Conservation (phyloP, 2,888 invertebrate genomes). For the Drosophila neoperkinsi region DNA sequence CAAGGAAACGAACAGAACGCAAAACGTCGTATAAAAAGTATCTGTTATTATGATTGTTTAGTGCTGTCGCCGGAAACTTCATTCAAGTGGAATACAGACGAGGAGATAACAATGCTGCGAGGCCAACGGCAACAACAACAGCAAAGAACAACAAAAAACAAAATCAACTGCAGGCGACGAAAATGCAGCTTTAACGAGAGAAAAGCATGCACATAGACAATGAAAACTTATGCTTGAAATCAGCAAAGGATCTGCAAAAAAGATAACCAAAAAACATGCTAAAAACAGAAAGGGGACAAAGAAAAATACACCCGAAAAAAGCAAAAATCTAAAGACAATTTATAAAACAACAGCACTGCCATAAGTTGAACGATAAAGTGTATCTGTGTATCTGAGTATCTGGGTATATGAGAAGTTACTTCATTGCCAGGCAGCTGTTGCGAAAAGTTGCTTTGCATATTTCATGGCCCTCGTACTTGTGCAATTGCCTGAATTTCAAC, state of each 20-base stretch:
- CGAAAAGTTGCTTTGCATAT: slow-evolving; percentile 74
- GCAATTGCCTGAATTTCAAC: slow-evolving; percentile 64
- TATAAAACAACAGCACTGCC: slow-evolving; percentile 46
- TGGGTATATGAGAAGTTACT: slow-evolving; percentile 29
- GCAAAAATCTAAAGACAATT: slow-evolving; percentile 37
- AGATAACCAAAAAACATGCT: slow-evolving; percentile 11
- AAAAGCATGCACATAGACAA: slow-evolving; percentile 35
- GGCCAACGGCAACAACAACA: slow-evolving; percentile 41
- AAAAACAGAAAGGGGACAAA: background rate
- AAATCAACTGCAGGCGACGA: slow-evolving; percentile 58
- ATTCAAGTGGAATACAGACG: slow-evolving; percentile 66
- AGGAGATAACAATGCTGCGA: slow-evolving; percentile 30
- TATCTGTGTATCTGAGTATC: slow-evolving; percentile 43
- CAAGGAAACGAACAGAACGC: slow-evolving; percentile 32
- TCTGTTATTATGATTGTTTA: slow-evolving; percentile 81
- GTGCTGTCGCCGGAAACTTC: slow-evolving; percentile 80
- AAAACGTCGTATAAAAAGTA: slow-evolving; percentile 61
- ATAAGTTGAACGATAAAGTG: slow-evolving; percentile 33
- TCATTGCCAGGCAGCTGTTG: slow-evolving; percentile 25
- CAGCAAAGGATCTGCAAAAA: slow-evolving; percentile 2
- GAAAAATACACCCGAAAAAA: slow-evolving; percentile 25
- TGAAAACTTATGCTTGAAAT: slow-evolving; percentile 52
- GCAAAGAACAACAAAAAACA: slow-evolving; percentile 18
- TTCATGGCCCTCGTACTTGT: slow-evolving; percentile 56
- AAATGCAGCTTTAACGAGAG: slow-evolving; percentile 53